Evolutionary conservation across 2,113 vertebrate species (phyloP), one percentile per base, ranked within the genome.

Genomic region (Trichomycterus rosablanca): DNA sequence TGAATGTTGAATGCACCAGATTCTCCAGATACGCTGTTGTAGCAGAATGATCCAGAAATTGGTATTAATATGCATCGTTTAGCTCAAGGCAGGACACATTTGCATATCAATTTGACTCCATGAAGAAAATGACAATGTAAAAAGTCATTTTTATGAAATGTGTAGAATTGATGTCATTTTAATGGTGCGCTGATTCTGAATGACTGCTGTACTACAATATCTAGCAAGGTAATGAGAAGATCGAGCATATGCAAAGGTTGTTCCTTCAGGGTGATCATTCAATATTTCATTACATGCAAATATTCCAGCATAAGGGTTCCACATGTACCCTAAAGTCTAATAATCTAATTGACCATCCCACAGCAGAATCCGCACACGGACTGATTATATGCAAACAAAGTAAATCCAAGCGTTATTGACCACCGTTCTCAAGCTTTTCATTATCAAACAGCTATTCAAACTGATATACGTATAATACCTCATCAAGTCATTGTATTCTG

Each of bases 401-500:
- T 40, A 45, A 60, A 55, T 32, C 37, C 18, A 34, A 72, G 10
- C 39, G 55, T n/a, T n/a, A n/a, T n/a, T n/a, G n/a, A n/a, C n/a
- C n/a, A n/a, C n/a, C 57, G 24, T 80, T 59, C 82, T 86, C 85
- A 66, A 73, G 74, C 70, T 68, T 80, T 72, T 85, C 83, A 89
- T 84, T 82, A 78, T 82, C 81, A 83, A 86, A 86, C 88, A 92
- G 90, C 94, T 92, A 92, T 88, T n/a, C n/a, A n/a, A n/a, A n/a
- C n/a, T n/a, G n/a, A n/a, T n/a, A n/a, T n/a, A n/a, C n/a, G n/a
- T n/a, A n/a, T n/a, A n/a, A n/a, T n/a, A n/a, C n/a, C n/a, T n/a
- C n/a, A n/a, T n/a, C n/a, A n/a, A n/a, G n/a, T 89, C 89, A 90
- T 90, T 90, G 88, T 93, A 90, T 87, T 86, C 89, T 89, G 90